Evolutionary conservation across 1,140 invertebrate species (phyloP).

Genomic region (Sipha flava): DNA sequence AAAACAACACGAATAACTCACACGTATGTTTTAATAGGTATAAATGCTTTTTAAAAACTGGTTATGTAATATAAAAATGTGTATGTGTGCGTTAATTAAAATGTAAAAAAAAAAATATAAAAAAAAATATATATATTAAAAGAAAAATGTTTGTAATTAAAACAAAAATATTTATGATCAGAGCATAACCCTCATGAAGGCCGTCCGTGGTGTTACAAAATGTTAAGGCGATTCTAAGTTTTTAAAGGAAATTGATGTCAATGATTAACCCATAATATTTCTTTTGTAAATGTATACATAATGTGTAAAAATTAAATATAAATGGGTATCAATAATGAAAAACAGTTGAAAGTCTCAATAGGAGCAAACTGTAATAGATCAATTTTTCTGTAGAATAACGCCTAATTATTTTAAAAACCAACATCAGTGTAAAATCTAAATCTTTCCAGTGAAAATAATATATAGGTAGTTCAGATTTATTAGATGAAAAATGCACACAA

Average conservation of each 20-base stretch:
- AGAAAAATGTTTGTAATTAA: not conserved
- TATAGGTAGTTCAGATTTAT: constrained; percentile 11
- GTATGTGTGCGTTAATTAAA: constrained; percentile 19
- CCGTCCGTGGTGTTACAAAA: constrained; percentile 29
- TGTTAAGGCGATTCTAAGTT: not conserved
- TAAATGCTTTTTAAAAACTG: constrained; percentile 28
- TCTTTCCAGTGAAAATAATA: not conserved
- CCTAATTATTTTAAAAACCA: constrained; percentile 7
- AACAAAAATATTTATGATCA: constrained; percentile 12
- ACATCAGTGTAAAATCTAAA: constrained; percentile 13
- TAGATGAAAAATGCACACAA: constrained; percentile 20
- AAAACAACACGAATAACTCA: constrained; percentile 25
- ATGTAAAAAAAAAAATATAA: not conserved
- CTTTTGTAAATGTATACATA: not conserved
- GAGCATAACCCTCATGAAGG: constrained; percentile 22
- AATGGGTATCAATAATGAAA: not conserved
- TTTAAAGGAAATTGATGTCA: not conserved
- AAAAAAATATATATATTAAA: not conserved
- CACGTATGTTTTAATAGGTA: constrained; percentile 7
- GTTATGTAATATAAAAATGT: constrained; percentile 24
- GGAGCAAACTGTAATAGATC: not conserved
- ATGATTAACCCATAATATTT: not conserved
- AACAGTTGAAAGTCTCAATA: not conserved
- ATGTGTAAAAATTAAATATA: not conserved
- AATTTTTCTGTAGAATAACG: not conserved